A percentile compares a stretch with the other conserved stretches of the same genome.
These are phyloP conservation scores for Gavialis gangeticus DNA, from an alignment of 2,113 vertebrate species.

Conservation along the genomic window DNA sequence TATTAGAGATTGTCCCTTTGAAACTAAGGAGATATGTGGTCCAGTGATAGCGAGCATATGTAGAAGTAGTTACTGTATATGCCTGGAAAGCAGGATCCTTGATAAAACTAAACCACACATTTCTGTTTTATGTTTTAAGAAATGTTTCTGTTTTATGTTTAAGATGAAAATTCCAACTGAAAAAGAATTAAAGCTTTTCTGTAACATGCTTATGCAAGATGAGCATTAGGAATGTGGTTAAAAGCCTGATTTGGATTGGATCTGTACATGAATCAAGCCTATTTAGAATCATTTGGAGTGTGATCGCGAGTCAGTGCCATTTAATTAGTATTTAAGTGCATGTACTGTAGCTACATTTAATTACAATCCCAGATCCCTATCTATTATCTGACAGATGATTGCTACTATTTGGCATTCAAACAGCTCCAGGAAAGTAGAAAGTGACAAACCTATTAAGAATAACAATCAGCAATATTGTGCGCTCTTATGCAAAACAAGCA, in stretches of 20 bases:
- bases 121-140: slow-evolving; percentile 47
- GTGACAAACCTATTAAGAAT: slow-evolving; percentile 42
- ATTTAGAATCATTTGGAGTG: not conserved
- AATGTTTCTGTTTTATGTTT: slow-evolving; percentile 58
- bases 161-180: slow-evolving; percentile 53
- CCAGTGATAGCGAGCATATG: slow-evolving; percentile 31
- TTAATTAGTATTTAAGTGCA: slow-evolving; percentile 44
- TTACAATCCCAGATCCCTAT: slow-evolving; percentile 10
- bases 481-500: slow-evolving; percentile 31
- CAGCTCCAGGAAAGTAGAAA: slow-evolving; percentile 18
- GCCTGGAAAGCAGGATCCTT: slow-evolving; percentile 5
- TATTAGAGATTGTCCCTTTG: slow-evolving; percentile 31
- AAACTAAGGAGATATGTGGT: slow-evolving; percentile 38
- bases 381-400: slow-evolving; percentile 41
- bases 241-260: not conserved
- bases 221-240: not conserved
- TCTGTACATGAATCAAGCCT: not conserved
- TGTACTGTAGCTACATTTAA: slow-evolving; percentile 14
- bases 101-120: slow-evolving; percentile 18
- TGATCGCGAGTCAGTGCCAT: not conserved
- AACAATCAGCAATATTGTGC: slow-evolving; percentile 45
- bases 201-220: not conserved
- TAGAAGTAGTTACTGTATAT: not conserved
- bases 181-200: slow-evolving; percentile 51
- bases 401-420: slow-evolving; percentile 35